Evolutionary conservation across 2,797 vertebrate genomes (phyloP).

Genomic region (Anguilla megastoma): DNA sequence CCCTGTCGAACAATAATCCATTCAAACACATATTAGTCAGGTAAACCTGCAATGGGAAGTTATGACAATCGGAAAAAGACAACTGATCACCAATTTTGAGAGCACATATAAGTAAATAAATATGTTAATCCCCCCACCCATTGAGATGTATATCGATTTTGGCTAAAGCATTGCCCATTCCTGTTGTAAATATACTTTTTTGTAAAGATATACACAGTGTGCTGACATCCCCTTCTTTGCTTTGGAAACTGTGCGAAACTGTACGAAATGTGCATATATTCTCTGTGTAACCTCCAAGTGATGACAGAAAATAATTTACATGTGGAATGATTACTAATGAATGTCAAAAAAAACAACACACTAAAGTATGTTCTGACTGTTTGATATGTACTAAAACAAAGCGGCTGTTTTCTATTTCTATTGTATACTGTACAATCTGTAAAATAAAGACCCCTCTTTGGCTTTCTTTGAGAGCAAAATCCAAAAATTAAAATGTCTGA

Average conservation of each 20-base stretch:
- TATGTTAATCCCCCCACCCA: not conserved
- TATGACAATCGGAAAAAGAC: not conserved
- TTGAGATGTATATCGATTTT: not conserved
- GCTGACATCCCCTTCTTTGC: not conserved
- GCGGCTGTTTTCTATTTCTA: not conserved
- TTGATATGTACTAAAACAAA: not conserved
- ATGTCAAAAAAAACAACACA: not conserved
- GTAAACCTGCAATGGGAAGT: not conserved
- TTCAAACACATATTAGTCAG: not conserved
- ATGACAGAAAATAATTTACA: not conserved
- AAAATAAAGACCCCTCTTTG: not conserved
- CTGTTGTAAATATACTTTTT: constrained; percentile 16
- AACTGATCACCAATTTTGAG: not conserved
- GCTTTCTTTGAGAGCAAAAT: not conserved
- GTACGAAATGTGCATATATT: not conserved
- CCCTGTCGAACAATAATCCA: not conserved
- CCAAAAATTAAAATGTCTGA: not conserved
- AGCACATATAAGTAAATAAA: not conserved
- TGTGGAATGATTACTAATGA: not conserved
- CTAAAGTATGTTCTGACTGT: not conserved
- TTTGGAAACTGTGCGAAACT: not conserved
- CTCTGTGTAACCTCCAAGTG: not conserved
- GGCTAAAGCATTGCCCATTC: not conserved
- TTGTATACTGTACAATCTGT: not conserved
- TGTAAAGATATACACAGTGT: not conserved